Base-by-base conservation (phyloP, 2,797 vertebrate species). In the Chloroceryle amazona region DNA sequence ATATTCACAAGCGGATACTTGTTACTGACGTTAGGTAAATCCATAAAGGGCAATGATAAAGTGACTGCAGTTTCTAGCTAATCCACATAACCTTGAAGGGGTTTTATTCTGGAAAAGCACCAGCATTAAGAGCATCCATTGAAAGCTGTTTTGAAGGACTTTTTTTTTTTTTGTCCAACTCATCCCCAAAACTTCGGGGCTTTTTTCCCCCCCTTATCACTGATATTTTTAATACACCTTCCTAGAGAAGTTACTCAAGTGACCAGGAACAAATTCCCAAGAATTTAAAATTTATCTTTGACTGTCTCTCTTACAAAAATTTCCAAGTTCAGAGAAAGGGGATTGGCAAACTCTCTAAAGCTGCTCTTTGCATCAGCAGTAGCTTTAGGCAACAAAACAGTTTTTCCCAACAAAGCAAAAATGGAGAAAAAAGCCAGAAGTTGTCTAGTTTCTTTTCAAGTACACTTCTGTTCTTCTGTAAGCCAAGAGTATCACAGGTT, bases 331-430 rank as follows among this genome's bases (percentile, higher is more conserved):
- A 86, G 70, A 86, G 60, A 81, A 97, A 92, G 2, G 2, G 11
- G 39, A 22, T 13, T 92, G 60, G 49, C 51, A 81, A 91, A 93
- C 39, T 68, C 21, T 67, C 62, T 66, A 84, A 74, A 90, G 67
- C 41, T 60, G 42, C 47, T 79, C 70, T 84, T 76, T 66, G 35
- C 74, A 90, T 80, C 71, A 86, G 80, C 73, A 75, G 47, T 66
- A 81, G 89, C 71, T 96, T 90, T 58, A 89, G 74, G 86, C 84
- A 84, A 89, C 22, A 86, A n/a, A 79, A 76, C 23, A 31, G 49
- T 46, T 93, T 96, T 96, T 74, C 84, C 78, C 47, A 96, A 71
- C 63, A 74, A 90, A 95, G 90, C 73, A 91, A 96, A 96, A 96
- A 79, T 13, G 39, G 19, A 85, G 60, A 51, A 51, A 78, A 86